Evolutionary conservation across 2,113 vertebrate genomes (phyloP).

Genomic region (Tragelaphus scriptus): DNA sequence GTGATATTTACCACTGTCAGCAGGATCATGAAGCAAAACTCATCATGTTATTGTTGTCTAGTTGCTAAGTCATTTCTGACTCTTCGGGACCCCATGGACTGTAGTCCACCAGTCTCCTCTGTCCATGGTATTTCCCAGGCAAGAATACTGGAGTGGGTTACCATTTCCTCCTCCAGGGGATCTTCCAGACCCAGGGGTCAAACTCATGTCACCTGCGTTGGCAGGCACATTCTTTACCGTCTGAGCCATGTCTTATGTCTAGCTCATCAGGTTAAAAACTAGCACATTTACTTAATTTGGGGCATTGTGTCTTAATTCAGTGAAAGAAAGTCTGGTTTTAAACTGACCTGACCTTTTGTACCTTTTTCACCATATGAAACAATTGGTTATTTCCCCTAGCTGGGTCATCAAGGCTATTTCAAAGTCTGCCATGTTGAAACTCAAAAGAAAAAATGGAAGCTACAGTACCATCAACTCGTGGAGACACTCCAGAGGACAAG

Average conservation of each 20-base stretch:
- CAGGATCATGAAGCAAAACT: neutral
- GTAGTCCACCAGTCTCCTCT: neutral
- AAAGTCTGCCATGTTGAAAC: neutral
- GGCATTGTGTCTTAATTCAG: neutral
- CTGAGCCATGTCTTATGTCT: neutral
- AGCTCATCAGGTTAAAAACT: neutral
- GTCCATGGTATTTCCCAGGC: neutral
- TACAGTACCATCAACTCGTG: accelerated
- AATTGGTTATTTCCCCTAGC: neutral
- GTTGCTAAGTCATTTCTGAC: neutral
- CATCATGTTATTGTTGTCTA: accelerated
- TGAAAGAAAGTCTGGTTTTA: neutral
- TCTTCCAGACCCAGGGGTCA: neutral
- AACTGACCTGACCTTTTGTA: neutral
- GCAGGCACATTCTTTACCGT: neutral
- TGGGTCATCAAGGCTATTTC: neutral
- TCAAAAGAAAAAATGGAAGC: neutral
- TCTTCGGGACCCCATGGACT: accelerated
- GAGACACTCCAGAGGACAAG: too few relatives aligned
- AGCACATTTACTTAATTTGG: neutral
- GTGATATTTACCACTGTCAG: too few relatives aligned
- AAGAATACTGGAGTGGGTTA: neutral
- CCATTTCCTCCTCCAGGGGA: neutral
- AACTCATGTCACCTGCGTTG: neutral
- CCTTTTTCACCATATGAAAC: neutral